Percentiles rank a stretch among this genome's conserved stretches.
Conservation (phyloP, 2,888 invertebrate species). For the Euphydryas editha region DNA sequence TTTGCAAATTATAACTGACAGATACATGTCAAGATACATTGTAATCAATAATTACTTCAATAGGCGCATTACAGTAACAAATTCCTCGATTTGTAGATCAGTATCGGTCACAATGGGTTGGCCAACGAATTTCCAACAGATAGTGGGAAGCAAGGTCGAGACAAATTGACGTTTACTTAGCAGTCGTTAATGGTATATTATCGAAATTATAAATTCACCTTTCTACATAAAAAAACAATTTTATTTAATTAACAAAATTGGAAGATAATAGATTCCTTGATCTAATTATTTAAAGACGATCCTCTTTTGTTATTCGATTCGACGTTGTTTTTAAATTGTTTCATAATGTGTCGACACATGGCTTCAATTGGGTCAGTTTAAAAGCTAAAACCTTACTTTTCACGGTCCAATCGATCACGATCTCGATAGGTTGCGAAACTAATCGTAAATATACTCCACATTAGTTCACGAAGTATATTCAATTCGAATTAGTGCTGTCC, state of each 20-base stretch:
- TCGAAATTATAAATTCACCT: neutral
- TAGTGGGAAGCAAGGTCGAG: slow-evolving; percentile 28
- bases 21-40: slow-evolving; percentile 20
- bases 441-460: slow-evolving; percentile 39
- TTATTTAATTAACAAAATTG: neutral
- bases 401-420: slow-evolving; percentile 54
- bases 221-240: neutral
- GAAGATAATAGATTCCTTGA: neutral
- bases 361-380: slow-evolving; percentile 47
- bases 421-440: slow-evolving; percentile 48
- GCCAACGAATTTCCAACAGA: slow-evolving; percentile 29
- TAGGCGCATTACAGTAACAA: slow-evolving; percentile 20
- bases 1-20: slow-evolving; percentile 23
- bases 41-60: slow-evolving; percentile 19
- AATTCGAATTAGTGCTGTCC: slow-evolving; percentile 32
- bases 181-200: neutral
- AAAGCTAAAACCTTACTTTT: slow-evolving; percentile 50
- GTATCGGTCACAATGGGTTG: slow-evolving; percentile 29
- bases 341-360: slow-evolving; percentile 23
- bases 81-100: slow-evolving; percentile 33
- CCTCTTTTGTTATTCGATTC: neutral
- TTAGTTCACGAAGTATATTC: slow-evolving; percentile 33
- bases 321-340: neutral
- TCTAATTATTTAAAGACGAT: neutral
- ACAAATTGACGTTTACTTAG: slow-evolving; percentile 12